phyloP scores from a whole-genome alignment of 2,888 invertebrate genomes.

The Eristalis arbustorum region DNA sequence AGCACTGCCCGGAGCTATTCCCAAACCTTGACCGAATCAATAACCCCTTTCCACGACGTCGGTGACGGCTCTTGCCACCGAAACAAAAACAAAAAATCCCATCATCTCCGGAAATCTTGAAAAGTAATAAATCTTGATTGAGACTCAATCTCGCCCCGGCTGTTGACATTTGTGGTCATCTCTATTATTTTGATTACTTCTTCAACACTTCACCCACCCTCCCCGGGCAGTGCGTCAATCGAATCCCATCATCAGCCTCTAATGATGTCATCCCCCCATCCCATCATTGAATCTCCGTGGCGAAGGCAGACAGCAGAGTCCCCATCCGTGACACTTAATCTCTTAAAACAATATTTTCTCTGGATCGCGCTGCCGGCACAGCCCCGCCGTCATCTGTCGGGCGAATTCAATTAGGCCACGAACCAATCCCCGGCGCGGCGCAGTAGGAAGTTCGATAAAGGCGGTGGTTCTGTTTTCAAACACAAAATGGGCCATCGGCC shows the following conservation, averaged over 20 bases:
- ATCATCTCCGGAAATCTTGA: background rate
- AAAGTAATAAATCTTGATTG: background rate
- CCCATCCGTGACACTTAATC: constrained; percentile 33
- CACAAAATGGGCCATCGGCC: constrained; percentile 25
- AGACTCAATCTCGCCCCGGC: background rate
- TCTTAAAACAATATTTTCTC: constrained; percentile 43
- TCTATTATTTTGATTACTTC: background rate
- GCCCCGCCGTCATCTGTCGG: background rate
- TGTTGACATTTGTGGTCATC: background rate
- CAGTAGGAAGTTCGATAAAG: background rate
- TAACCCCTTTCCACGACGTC: background rate
- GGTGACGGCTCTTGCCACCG: too few relatives aligned
- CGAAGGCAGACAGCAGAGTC: background rate
- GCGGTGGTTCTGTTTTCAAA: background rate
- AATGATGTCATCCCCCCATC: constrained; percentile 16
- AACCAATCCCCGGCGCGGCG: background rate
- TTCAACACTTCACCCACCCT: background rate
- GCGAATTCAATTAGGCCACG: constrained; percentile 29
- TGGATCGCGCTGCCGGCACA: background rate
- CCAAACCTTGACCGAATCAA: background rate
- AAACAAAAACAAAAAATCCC: background rate
- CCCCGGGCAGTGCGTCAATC: constrained; percentile 4
- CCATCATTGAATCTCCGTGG: background rate
- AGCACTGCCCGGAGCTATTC: background rate
- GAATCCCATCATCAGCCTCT: constrained; percentile 1